phyloP scores from a whole-genome alignment of 1,140 invertebrate species.

The Triops longicaudatus region DNA sequence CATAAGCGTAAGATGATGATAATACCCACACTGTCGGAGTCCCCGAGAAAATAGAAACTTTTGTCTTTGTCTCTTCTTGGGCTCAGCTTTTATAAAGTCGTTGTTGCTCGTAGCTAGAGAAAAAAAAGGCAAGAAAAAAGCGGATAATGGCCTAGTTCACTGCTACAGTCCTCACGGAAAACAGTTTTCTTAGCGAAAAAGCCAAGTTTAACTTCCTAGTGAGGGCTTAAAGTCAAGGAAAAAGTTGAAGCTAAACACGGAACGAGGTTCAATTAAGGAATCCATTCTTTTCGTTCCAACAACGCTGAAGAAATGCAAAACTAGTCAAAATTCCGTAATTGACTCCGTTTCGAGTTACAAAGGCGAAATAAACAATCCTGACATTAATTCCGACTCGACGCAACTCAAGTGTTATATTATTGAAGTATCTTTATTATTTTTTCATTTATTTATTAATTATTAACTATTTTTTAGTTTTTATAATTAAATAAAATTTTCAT shows the following conservation, averaged over 20 bases:
- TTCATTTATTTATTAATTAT: no score
- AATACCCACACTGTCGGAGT: not conserved
- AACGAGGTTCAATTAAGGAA: conserved; percentile 3
- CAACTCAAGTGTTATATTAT: no score
- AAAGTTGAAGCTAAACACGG: not conserved
- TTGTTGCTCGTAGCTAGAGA: not conserved
- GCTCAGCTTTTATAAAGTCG: not conserved
- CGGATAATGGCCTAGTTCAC: not conserved
- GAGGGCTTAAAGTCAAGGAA: not conserved
- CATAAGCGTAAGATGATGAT: not conserved
- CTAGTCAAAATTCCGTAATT: not conserved
- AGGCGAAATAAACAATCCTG: no score
- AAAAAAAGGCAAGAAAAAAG: not conserved
- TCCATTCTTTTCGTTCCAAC: not conserved
- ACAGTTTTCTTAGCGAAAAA: not conserved
- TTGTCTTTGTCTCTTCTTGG: not conserved
- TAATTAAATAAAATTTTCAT: no score
- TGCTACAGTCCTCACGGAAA: not conserved
- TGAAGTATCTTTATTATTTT: no score
- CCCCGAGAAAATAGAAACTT: not conserved
- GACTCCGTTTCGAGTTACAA: not conserved
- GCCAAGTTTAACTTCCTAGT: not conserved
- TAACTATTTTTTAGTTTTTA: no score
- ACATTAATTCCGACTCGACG: no score
- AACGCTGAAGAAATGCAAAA: not conserved